Evolutionary conservation across 64 coral and sea anemone species (phyloP), one percentile per base, ranked within the genome.

Genomic region (Stichodactyla mertensii): DNA sequence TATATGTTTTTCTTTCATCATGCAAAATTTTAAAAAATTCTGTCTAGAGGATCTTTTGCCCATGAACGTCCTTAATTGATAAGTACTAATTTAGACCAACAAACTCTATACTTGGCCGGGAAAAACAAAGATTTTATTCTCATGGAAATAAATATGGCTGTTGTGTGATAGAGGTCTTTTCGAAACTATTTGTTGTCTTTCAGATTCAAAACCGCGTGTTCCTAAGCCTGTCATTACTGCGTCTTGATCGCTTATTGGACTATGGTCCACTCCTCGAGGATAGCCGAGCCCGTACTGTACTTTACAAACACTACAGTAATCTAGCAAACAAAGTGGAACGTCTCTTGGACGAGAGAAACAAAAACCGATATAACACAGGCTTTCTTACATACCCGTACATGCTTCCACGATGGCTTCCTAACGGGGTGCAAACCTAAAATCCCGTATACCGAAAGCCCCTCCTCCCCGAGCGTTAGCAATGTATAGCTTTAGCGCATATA

Each of bases 361-460:
- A 77, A 16, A 64, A 69, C 10, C 57, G 92, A 60, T 77, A 77
- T 14, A 59, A 54, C 1, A 54, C 14, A 16, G 88, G 88, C 14
- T 87, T 83, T 52, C 84, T 93, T 7, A 87, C 84, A 2, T 93
- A 93, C 61, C 92, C 92, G 3, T 93, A 93, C 56, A 7, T 93
- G 13, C 87, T 90, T 16, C 61, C 79, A 57, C 16, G 85, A n/a
- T 94, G 84, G 85, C 1, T 94, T 11, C 84, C 88, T 20, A 94
- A 94, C 61, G 55, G 92, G 9, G 78, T 93, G 20, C 92, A 93
- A 23, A 82, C 87, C 61, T 89, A 71, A 55, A 53, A 16, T 22
- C 67, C 7, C 20, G 36, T 45, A 45, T 45, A 45, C 36, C 36
- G 36, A 45, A 4, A 45, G 36, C 3, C 36, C 36, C 36, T 45